These are phyloP conservation scores for Scaptomyza montana DNA, from an alignment of 1,140 invertebrate genomes.

Conservation along the genomic window DNA sequence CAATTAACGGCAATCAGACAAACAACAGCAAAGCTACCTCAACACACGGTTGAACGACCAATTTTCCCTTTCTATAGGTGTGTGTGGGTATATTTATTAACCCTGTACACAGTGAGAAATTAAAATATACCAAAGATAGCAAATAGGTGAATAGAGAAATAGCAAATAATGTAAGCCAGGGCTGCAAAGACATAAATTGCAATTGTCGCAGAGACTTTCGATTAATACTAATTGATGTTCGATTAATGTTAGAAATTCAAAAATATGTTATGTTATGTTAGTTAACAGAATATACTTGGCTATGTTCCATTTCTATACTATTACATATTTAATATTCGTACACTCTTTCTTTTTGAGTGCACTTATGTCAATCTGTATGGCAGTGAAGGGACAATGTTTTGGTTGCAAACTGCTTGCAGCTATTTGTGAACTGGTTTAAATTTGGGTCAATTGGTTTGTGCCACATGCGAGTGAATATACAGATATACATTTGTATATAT, in stretches of 20 bases:
- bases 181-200: too few relatives aligned
- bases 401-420: slow-evolving; percentile 68
- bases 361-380: background rate
- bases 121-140: background rate
- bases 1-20: slow-evolving; percentile 50
- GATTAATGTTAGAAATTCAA: too few relatives aligned
- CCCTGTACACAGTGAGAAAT: background rate
- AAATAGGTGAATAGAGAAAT: too few relatives aligned
- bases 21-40: slow-evolving; percentile 18
- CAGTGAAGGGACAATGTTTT: background rate
- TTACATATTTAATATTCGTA: too few relatives aligned
- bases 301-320: too few relatives aligned
- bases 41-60: background rate
- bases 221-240: too few relatives aligned
- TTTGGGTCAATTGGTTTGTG: slow-evolving; percentile 78
- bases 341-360: too few relatives aligned
- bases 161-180: too few relatives aligned
- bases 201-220: too few relatives aligned
- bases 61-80: background rate
- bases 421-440: slow-evolving; percentile 72
- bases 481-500: background rate
- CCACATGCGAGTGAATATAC: slow-evolving; percentile 50
- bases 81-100: background rate
- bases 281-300: too few relatives aligned
- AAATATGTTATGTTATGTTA: too few relatives aligned